phyloP scores from a whole-genome alignment of 2,888 invertebrate species.

The Xestia sexstrigata region DNA sequence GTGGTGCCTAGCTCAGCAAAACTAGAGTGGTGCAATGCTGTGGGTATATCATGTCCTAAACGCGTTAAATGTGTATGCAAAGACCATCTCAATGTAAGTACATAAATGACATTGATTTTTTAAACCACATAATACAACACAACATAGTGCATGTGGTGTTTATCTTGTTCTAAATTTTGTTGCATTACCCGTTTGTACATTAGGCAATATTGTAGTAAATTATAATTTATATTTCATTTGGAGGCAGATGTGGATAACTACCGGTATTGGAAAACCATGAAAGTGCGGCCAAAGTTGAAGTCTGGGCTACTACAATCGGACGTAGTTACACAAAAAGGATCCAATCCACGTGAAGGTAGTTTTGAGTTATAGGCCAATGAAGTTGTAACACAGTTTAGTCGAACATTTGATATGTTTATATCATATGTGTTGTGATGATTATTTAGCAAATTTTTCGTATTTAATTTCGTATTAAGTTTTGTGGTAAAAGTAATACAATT shows the following conservation, averaged over 20 bases:
- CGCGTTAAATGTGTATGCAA: not conserved
- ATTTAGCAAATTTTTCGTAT: too few species aligned
- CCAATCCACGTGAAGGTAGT: too few species aligned
- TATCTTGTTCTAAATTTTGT: constrained; percentile 1
- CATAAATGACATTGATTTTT: not conserved
- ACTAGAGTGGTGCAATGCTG: too few species aligned
- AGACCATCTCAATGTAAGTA: constrained; percentile 19
- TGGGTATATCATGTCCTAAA: too few species aligned
- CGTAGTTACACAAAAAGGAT: too few species aligned
- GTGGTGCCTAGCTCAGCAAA: too few species aligned
- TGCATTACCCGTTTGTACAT: not conserved
- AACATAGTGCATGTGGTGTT: not conserved
- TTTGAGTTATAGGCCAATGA: too few species aligned
- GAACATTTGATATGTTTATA: not conserved
- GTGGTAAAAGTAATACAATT: too few species aligned
- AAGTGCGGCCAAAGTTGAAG: constrained; percentile 18
- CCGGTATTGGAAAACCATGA: constrained; percentile 17
- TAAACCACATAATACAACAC: not conserved
- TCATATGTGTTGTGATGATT: too few species aligned
- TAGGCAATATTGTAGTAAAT: constrained; percentile 1
- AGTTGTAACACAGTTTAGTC: too few species aligned
- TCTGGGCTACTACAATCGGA: constrained; percentile 1
- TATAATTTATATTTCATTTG: constrained; percentile 1
- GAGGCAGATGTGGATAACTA: constrained; percentile 17
- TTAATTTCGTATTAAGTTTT: too few species aligned